These are phyloP conservation scores for Acromyrmex heyeri DNA, from an alignment of 1,140 invertebrate genomes.

Conservation along the genomic window DNA sequence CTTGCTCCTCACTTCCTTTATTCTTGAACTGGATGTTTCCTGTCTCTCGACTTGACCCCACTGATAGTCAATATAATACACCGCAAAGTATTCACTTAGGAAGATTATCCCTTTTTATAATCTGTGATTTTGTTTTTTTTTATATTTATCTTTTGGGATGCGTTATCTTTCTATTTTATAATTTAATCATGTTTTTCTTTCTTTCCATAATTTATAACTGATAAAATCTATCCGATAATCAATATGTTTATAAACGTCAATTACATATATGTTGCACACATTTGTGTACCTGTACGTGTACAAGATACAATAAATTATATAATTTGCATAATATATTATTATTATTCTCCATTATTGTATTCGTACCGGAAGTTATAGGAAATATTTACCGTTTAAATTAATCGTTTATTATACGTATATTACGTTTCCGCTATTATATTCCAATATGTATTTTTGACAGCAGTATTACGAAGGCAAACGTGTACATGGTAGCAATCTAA, in stretches of 20 bases:
- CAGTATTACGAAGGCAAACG: constrained; percentile 2
- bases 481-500: neutral
- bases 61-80: constrained; percentile 32
- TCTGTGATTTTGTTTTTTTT: neutral
- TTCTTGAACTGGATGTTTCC: constrained; percentile 32
- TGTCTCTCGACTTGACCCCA: constrained; percentile 21
- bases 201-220: neutral
- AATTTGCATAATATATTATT: constrained; percentile 15
- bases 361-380: neutral
- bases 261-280: neutral
- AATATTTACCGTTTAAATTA: constrained; percentile 40
- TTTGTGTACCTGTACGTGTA: neutral
- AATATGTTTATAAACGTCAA: constrained; percentile 17
- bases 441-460: constrained; percentile 39
- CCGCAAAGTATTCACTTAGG: neutral
- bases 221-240: neutral
- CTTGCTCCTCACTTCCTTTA: constrained; percentile 1
- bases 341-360: neutral
- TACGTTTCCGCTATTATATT: constrained; percentile 36
- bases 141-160: neutral
- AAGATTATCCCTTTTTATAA: constrained; percentile 39
- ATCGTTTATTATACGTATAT: neutral
- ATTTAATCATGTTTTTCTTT: neutral
- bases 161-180: neutral
- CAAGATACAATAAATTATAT: constrained; percentile 26